Evolutionary conservation across 2,888 invertebrate species (phyloP), one percentile per base, ranked within the genome.

Genomic region (Seladonia tumulorum): DNA sequence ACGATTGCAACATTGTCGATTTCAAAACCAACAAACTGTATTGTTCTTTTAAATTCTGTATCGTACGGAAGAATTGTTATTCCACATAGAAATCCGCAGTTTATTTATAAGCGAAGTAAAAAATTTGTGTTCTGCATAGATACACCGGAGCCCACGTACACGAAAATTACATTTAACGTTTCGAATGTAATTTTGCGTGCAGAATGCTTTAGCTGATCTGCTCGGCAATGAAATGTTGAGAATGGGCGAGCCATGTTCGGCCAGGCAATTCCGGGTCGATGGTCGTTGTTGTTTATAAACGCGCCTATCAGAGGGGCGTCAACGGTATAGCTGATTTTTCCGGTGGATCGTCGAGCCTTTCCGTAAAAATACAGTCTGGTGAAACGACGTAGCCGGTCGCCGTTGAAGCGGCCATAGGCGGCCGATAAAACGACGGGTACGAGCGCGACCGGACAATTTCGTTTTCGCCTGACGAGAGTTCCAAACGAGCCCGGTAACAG

Each of bases 381-480:
- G 63, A 29, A 63, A 63, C 63, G 63, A 63, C 25, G 29, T 63
- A 63, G 75, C 70, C 71, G 35, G 71, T 29, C 60, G 57, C 47
- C 39, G 66, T 73, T 73, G 70, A 72, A 71, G 70, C 81, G 70
- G 82, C 81, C 79, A 71, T 84, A 63, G 87, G 82, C 82, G 85
- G 75, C 70, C 87, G 90, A 91, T 91, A 91, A 91, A 91, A 90
- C 86, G 88, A 83, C 88, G 89, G 70, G 86, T 88, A 87, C 80
- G 83, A 88, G 83, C 49, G 76, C 77, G 88, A 39, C 75, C 83
- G 90, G 89, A 92, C 92, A 92, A 92, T 93, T 92, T 92, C 89
- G 91, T 91, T 89, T 85, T 88, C 87, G 89, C 90, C 87, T 90
- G 91, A 92, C 91, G 92, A 91, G 92, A 91, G 90, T 90, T 88